Evolutionary conservation across 2,797 vertebrate genomes (phyloP).

Genomic region (Acomys russatus): DNA sequence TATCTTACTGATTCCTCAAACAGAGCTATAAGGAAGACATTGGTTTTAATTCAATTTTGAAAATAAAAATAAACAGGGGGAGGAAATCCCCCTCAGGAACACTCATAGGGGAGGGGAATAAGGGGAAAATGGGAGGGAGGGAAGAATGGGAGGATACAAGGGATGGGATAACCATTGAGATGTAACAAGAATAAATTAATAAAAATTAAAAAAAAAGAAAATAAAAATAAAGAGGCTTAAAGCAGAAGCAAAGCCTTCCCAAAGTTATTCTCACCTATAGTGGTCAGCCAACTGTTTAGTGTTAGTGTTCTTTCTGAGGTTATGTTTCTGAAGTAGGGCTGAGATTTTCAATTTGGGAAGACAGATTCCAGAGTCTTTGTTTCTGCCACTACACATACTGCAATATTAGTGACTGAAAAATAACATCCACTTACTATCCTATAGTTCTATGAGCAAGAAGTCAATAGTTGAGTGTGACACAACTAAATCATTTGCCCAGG

Average conservation of each 20-base stretch:
- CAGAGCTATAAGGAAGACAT: not conserved
- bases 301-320: not conserved
- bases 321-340: not conserved
- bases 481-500: not conserved
- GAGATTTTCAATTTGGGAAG: conserved; percentile 11
- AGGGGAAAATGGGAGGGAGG: too few relatives aligned
- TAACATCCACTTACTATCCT: not conserved
- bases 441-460: not conserved
- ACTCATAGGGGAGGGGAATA: too few relatives aligned
- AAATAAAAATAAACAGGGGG: conserved; percentile 20
- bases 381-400: not conserved
- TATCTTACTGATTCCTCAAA: not conserved
- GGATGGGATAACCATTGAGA: too few relatives aligned
- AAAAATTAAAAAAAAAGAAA: too few relatives aligned
- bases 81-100: too few relatives aligned
- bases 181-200: too few relatives aligned
- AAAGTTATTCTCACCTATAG: not conserved
- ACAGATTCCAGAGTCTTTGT: not conserved
- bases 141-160: too few relatives aligned
- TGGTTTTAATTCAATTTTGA: not conserved
- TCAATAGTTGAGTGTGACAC: not conserved
- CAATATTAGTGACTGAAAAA: not conserved
- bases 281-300: not conserved
- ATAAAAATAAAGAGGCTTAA: not conserved
- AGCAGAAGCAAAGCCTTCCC: not conserved